These are phyloP conservation scores for Sinhomidia bicolor DNA, from an alignment of 2,888 invertebrate genomes.

Conservation along the genomic window DNA sequence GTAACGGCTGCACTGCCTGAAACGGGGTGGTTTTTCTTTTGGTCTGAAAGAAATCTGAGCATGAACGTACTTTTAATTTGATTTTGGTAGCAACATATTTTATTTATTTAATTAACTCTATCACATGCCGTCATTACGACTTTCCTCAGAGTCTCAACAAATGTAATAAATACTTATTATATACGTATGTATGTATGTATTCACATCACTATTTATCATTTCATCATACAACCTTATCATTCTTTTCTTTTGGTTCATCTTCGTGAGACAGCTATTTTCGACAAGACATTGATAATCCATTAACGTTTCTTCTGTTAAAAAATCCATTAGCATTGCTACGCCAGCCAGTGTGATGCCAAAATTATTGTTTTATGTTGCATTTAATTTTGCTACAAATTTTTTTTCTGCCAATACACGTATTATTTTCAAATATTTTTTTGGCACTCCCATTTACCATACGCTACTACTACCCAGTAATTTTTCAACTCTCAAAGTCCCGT, in stretches of 20 bases:
- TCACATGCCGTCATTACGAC: neutral
- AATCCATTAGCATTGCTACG: neutral
- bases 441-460: neutral
- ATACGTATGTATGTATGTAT: neutral
- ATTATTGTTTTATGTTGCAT: neutral
- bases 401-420: neutral
- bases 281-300: constrained; percentile 15
- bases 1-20: no score
- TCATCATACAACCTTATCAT: neutral
- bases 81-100: neutral
- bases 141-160: neutral
- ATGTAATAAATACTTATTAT: neutral
- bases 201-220: neutral
- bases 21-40: no score
- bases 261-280: constrained; percentile 16
- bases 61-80: no score
- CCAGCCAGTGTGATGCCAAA: neutral
- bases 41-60: no score
- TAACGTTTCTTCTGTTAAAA: neutral
- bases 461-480: neutral
- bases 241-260: neutral
- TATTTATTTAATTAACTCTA: neutral
- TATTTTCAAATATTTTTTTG: neutral
- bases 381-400: neutral
- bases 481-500: neutral